Base-by-base conservation (phyloP, 2,113 vertebrate species). In the Dolichallabes microphthalmus region DNA sequence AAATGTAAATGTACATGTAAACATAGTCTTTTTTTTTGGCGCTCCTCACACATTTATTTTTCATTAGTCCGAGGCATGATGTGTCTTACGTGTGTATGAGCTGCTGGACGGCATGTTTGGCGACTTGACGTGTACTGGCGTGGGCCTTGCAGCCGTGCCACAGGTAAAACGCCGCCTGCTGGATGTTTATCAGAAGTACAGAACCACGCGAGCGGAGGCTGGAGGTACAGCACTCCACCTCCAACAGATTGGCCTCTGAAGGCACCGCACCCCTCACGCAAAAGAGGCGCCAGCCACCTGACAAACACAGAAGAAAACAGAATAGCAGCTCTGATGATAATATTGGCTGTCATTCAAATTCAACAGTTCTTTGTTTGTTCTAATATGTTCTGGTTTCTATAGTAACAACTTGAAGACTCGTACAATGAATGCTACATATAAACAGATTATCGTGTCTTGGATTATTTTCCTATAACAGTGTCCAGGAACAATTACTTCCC, bases 101-200 rank as follows among this genome's bases (percentile, higher is more conserved):
- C 30, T 71, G 85, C 84, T 95, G 93, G 69, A 88, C 92, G 0
- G 91, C 89, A 79, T 89, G 93, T 82, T 87, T 94, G 89, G 91
- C 74, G 20, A 94, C 94, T 85, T 94, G 93, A 52, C 90, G 92
- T 64, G 84, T 87, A 88, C 88, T 89, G 57, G 84, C 79, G 4
- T 92, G 92, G 86, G 92, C 89, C 85, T 95, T 95, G 68, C 94
- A 95, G 66, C 95, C 95, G 2, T 89, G 92, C 95, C 95, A 96
- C 74, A 95, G 92, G 71, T 90, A 94, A 17, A 95, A 89, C 76
- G 22, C 88, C 84, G 90, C 92, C 92, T 93, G 92, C 88, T 94
- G 93, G 88, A 90, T 85, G 61, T 92, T 90, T 50, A 95, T 91
- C 50, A 96, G 92, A 4, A 95, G 88, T 13, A 92, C 78, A 13